Evolutionary conservation across 2,113 vertebrate genomes (phyloP), one percentile per base, ranked within the genome.

Genomic region (Rhabdomys dilectus): DNA sequence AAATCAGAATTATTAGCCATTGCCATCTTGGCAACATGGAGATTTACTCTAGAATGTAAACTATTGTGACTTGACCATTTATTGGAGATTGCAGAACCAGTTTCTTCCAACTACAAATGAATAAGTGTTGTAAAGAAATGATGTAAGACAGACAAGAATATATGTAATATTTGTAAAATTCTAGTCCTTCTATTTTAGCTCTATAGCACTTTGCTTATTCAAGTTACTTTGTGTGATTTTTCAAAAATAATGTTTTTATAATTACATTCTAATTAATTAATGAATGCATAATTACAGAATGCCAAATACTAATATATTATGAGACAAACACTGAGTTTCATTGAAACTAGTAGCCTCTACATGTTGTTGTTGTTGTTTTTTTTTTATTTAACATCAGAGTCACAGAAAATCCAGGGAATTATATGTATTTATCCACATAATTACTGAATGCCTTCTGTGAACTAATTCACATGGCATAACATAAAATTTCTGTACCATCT

Each of bases 41-140:
- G 36, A 96, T 93, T 84, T 86, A 53, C 92, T 97, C 85, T 76
- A 92, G 70, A 97, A 0, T 34, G 51, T 77, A 95, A 93, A 4
- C 36, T 60, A 7, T 92, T 94, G 97, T 87, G 76, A 73, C 66
- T 34, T 60, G 91, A 88, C 88, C 95, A 84, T 77, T 66, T 60
- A 94, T 70, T 93, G 97, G 96, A 94, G 78, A 89, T 22, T 92
- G 77, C 92, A 89, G 68, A 68, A 56, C 48, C 42, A 64, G 16
- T 56, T 89, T 90, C 62, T 22, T 34, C 21, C 36, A 90, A 48
- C 48, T 82, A 48, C 39, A 91, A 73, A 87, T 87, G 1, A 90
- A 70, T 51, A 95, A 70, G 31, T 5, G 82, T 81, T 89, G 26
- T 16, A 62, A 0, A 36, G 39, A 45, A 77, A 77, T 45, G 45